Conservation (phyloP, 2,888 invertebrate genomes). For the Mesoligia furuncula region DNA sequence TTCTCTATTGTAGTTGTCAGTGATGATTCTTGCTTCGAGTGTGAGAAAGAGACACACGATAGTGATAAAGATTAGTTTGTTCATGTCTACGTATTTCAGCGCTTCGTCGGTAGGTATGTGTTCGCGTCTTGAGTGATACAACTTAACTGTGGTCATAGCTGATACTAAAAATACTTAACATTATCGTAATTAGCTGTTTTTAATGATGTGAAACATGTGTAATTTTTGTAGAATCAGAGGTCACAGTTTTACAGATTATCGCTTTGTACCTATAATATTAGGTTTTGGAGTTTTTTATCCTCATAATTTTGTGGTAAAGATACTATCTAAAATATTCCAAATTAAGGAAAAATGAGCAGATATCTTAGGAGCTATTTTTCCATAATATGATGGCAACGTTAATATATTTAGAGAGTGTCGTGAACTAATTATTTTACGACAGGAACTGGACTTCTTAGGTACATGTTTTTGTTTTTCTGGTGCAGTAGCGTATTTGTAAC, state of each 20-base stretch:
- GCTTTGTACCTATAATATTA: neutral
- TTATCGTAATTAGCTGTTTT: neutral
- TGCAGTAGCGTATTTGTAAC: neutral
- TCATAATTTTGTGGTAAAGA: neutral
- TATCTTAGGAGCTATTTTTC: neutral
- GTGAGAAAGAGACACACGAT: conserved; percentile 62
- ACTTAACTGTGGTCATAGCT: conserved; percentile 14
- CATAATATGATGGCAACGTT: neutral
- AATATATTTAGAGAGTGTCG: neutral
- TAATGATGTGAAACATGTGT: neutral
- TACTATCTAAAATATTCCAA: neutral
- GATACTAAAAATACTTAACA: neutral
- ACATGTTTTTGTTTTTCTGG: neutral
- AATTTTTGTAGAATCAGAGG: neutral
- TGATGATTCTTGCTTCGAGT: conserved; percentile 65
- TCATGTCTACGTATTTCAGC: conserved; percentile 36
- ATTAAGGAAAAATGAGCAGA: neutral
- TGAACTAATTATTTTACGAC: neutral
- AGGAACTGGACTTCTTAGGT: neutral
- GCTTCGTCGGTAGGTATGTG: conserved; percentile 10
- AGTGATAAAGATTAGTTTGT: conserved; percentile 44
- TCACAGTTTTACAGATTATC: conserved; percentile 21
- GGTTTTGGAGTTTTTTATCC: neutral
- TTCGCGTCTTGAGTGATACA: conserved; percentile 36
- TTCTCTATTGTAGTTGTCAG: conserved; percentile 69